Evolutionary conservation across 1,140 invertebrate genomes (phyloP), one percentile per base, ranked within the genome.

Genomic region (Rhopalosiphum maidis): DNA sequence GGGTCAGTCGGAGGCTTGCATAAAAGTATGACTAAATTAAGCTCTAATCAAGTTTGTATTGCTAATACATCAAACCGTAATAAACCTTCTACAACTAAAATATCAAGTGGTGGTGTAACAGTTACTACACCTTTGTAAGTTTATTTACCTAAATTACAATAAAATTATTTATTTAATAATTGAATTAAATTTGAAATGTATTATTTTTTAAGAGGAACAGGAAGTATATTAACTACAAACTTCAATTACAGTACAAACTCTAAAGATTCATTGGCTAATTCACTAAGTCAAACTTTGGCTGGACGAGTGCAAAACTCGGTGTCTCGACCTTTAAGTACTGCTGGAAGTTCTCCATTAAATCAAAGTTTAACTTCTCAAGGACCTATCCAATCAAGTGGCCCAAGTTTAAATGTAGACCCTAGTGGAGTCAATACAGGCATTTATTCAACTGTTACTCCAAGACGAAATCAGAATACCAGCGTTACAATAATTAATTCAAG

Each of bases 21-120:
- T 95, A 97, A 97, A 95, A 97, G 97, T 94, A 97, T 97, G 97
- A 97, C 97, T n/a, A 96, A 97, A 77, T 95, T 97, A 82, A 97
- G 97, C 94, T 97, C 97, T 21, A 97, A 97, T 90, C 96, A 97
- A 94, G 96, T 97, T 94, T 97, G 97, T 93, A 96, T 96, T 94
- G 94, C 94, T 94, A 68, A 68, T 90, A 48, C 94, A 82, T 94
- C 94, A 43, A 94, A 94, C 93, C 93, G 94, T 94, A 95, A 94
- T 95, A 94, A 86, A 95, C 95, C 94, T 46, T 93, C 94, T 83
- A 94, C 94, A 51, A 94, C 77, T 93, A 95, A 94, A 94, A 95
- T 96, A 46, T 96, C 96, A 4, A 96, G 96, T 94, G 96, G 96
- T 18, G 96, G 96, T 0, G 96, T 97, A 1, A 97, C 96, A 0